These are phyloP conservation scores for Siphamia tubifer DNA, from an alignment of 2,113 vertebrate genomes.

Conservation along the genomic window DNA sequence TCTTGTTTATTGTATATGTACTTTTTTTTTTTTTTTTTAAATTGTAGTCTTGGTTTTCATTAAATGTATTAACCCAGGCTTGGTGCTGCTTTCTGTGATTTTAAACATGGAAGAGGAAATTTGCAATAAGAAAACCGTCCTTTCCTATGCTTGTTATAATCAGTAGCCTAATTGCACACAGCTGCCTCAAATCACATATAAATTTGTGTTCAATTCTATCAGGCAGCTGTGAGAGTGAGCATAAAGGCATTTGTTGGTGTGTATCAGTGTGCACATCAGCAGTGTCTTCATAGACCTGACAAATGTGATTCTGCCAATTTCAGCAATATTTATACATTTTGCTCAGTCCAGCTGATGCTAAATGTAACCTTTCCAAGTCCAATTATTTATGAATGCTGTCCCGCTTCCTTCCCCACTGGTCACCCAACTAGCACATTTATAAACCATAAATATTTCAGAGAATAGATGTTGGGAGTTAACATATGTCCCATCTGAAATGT, in stretches of 20 bases:
- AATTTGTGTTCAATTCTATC: background rate
- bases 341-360: slow-evolving; percentile 27
- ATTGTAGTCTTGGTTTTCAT: too few relatives aligned
- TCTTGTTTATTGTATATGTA: too few relatives aligned
- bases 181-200: background rate
- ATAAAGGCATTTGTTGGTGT: background rate
- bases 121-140: too few relatives aligned
- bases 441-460: slow-evolving; percentile 62
- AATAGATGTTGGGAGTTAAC: slow-evolving; percentile 50
- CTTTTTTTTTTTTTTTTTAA: too few relatives aligned
- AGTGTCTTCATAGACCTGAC: background rate
- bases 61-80: background rate
- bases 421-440: background rate
- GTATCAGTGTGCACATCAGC: too few relatives aligned
- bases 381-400: slow-evolving; percentile 61
- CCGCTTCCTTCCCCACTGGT: background rate
- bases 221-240: background rate
- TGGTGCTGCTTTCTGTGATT: background rate
- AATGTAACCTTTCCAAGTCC: slow-evolving; percentile 64
- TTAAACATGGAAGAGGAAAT: too few relatives aligned
- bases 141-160: background rate
- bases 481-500: slow-evolving; percentile 57
- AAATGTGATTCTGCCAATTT: background rate
- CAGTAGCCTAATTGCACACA: background rate
- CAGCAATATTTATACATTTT: background rate